A percentile compares a stretch with the other conserved stretches of the same genome.
Conservation (phyloP, 1,140 invertebrate genomes). For the Halyomorpha halys region DNA sequence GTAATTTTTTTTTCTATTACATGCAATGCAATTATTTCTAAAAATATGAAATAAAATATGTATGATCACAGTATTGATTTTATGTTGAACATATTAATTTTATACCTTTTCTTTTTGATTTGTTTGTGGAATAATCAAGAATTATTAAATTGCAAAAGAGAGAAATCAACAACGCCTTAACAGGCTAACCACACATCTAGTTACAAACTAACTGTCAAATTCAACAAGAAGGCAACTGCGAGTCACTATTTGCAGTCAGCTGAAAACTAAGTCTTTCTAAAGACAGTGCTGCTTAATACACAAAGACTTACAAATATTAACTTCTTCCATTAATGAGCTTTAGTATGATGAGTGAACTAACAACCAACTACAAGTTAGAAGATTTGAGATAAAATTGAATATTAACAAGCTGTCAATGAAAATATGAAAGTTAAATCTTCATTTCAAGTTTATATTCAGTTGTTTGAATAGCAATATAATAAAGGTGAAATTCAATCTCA, state of each 20-base stretch:
- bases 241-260: conserved; percentile 27
- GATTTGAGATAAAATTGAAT: no score
- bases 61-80: conserved; percentile 18
- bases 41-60: conserved; percentile 14
- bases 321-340: no score
- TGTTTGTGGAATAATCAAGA: neutral
- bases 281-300: conserved; percentile 9
- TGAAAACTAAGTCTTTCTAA: conserved; percentile 28
- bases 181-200: conserved; percentile 20
- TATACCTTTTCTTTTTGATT: neutral
- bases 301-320: conserved; percentile 15
- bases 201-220: conserved; percentile 26
- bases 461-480: no score
- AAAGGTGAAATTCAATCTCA: no score
- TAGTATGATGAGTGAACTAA: no score
- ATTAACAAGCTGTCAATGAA: no score
- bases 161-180: conserved; percentile 18
- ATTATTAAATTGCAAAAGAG: conserved; percentile 10
- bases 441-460: no score
- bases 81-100: conserved; percentile 1
- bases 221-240: conserved; percentile 28
- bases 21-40: conserved; percentile 11
- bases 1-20: conserved; percentile 2
- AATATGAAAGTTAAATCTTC: no score
- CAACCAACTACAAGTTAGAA: no score